Percentiles rank a stretch among this genome's conserved stretches.
Evolutionary conservation across 2,113 vertebrate species (phyloP).

Genomic region (Micronisus gabar): DNA sequence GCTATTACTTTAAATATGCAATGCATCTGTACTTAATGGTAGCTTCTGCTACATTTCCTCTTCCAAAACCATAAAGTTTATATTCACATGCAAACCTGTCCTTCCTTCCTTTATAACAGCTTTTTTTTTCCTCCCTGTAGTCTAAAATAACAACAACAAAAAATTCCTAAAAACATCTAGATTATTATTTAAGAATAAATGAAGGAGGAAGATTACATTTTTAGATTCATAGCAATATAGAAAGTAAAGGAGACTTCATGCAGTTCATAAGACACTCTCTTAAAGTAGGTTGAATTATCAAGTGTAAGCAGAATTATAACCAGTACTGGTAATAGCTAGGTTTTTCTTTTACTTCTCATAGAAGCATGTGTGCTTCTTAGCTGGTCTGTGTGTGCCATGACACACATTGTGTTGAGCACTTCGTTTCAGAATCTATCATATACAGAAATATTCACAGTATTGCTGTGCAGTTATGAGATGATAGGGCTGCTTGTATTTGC

Average conservation of each 20-base stretch:
- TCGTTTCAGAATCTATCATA: neutral
- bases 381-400: neutral
- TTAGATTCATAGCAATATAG: neutral
- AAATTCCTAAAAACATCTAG: neutral
- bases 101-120: neutral
- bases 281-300: neutral
- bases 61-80: neutral
- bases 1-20: neutral
- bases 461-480: neutral
- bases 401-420: neutral
- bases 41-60: neutral
- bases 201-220: neutral
- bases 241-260: neutral
- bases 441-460: neutral
- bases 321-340: neutral
- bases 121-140: neutral
- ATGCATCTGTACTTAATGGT: neutral
- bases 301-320: neutral
- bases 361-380: neutral
- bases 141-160: neutral
- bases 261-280: neutral
- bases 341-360: neutral
- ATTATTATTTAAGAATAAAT: neutral
- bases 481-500: neutral
- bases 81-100: neutral